Conservation (phyloP, 2,797 vertebrate genomes). For the Leptatherina wallacei region DNA sequence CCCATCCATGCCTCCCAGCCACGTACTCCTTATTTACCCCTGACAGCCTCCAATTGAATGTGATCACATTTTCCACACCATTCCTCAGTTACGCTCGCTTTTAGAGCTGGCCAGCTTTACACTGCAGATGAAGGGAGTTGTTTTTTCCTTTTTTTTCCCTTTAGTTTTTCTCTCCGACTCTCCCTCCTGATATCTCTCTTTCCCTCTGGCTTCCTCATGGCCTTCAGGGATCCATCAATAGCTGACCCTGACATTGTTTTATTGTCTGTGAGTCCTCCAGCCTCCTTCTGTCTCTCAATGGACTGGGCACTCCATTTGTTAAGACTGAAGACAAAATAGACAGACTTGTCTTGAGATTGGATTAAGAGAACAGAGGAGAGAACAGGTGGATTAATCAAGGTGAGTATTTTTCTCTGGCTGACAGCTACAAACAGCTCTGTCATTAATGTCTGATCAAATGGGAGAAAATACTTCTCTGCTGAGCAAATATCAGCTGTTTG, state of each 20-base stretch:
- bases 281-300: conserved; percentile 19
- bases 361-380: conserved; percentile 62
- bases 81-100: conserved; percentile 51
- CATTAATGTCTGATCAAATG: conserved; percentile 63
- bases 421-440: conserved; percentile 67
- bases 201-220: conserved; percentile 9
- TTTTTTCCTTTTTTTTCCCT: conserved; percentile 4
- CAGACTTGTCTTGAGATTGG: conserved; percentile 65
- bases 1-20: conserved; percentile 56
- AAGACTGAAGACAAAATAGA: conserved; percentile 52
- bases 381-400: conserved; percentile 72
- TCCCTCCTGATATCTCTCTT: conserved; percentile 53
- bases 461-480: conserved; percentile 31
- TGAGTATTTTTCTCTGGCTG: conserved; percentile 60
- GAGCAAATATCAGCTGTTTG: conserved; percentile 51
- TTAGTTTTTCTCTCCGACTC: conserved; percentile 25
- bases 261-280: conserved; percentile 36
- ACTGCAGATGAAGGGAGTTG: conserved; percentile 25
- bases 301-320: conserved; percentile 67
- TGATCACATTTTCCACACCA: conserved; percentile 78
- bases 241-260: conserved; percentile 58
- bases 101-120: conserved; percentile 27
- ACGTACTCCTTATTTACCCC: conserved; percentile 74
- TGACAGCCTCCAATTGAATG: conserved; percentile 80
- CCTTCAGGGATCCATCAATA: conserved; percentile 65